Evolutionary conservation across 2,113 vertebrate genomes (phyloP).

Genomic region (Mandrillus leucophaeus): DNA sequence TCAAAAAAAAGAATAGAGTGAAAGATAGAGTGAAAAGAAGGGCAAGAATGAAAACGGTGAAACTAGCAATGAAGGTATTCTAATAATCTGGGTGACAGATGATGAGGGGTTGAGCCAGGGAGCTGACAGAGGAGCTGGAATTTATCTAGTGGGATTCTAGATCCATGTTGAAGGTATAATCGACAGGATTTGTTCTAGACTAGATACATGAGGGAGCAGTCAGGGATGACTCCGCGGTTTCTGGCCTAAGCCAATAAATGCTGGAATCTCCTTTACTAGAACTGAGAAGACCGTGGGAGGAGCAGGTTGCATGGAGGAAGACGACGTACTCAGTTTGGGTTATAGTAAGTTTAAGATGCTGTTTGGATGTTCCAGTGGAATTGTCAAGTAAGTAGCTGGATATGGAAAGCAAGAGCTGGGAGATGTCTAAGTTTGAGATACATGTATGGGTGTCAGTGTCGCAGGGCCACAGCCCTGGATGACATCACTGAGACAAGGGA

Average conservation of each 20-base stretch:
- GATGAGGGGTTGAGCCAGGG: background rate
- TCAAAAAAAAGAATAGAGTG: too few relatives aligned
- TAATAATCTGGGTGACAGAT: background rate
- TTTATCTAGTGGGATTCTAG: background rate
- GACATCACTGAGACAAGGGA: too few relatives aligned
- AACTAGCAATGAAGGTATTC: background rate
- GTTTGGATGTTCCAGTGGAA: background rate
- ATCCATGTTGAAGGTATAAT: background rate
- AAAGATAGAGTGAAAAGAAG: background rate
- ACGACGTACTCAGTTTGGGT: background rate
- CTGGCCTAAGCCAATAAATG: background rate
- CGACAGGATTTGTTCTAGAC: background rate
- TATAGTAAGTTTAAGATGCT: too few relatives aligned
- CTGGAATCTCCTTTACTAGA: background rate
- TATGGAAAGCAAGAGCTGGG: background rate
- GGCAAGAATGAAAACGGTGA: background rate
- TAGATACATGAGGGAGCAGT: background rate
- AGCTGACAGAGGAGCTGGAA: background rate
- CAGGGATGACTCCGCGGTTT: background rate
- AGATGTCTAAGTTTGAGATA: too few relatives aligned
- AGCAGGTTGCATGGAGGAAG: too few relatives aligned
- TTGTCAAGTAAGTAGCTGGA: background rate
- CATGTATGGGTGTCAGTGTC: background rate
- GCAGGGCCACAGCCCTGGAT: too few relatives aligned
- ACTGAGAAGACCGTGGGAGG: background rate